Conservation (phyloP, 2,113 vertebrate species). For the Lates calcarifer region DNA sequence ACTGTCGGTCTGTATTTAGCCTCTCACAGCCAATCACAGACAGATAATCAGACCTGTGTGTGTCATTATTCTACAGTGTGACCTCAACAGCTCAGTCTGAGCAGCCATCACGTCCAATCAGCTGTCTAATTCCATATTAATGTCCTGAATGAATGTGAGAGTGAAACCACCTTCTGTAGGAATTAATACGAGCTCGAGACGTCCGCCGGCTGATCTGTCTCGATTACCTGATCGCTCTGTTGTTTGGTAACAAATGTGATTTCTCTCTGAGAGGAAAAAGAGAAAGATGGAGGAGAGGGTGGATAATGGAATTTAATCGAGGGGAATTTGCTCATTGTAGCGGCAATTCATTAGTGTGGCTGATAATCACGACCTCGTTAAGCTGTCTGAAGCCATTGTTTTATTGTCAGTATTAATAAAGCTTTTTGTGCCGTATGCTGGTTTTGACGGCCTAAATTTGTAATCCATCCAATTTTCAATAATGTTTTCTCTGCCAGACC, state of each 20-base stretch:
- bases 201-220: constrained; percentile 10
- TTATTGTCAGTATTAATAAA: constrained; percentile 54
- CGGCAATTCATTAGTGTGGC: constrained; percentile 52
- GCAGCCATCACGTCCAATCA: constrained; percentile 9
- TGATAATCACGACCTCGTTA: constrained; percentile 49
- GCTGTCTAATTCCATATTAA: not conserved
- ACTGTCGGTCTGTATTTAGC: not conserved
- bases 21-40: not conserved
- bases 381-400: constrained; percentile 42
- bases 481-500: not conserved
- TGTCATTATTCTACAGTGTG: not conserved
- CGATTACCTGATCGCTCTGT: constrained; percentile 38
- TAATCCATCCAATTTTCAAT: constrained; percentile 28
- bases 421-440: constrained; percentile 27
- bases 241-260: constrained; percentile 53
- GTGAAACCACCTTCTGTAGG: not conserved
- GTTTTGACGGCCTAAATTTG: constrained; percentile 21
- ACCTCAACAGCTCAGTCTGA: constrained; percentile 18
- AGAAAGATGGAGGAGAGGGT: constrained; percentile 26
- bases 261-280: constrained; percentile 1
- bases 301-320: constrained; percentile 43
- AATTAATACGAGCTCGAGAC: not conserved
- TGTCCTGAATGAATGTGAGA: not conserved
- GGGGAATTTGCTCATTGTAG: constrained; percentile 56
- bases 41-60: not conserved